Evolutionary conservation across 2,797 vertebrate species (phyloP), one percentile per base, ranked within the genome.

Genomic region (Cuculus canorus): DNA sequence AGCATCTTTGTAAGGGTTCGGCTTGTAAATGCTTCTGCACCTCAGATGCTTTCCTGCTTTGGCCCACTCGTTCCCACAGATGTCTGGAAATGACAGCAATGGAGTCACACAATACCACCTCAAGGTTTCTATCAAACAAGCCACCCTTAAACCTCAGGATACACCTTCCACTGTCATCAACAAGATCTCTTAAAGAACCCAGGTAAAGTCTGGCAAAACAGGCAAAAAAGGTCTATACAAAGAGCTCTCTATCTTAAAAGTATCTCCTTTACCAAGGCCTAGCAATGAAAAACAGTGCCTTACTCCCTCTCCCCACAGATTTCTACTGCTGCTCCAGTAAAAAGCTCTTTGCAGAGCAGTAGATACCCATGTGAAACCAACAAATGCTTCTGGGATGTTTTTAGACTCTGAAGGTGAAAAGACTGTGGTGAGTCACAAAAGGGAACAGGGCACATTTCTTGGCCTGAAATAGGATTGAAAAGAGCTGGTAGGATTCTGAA

Each of bases 11-110:
- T 11, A 60, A 92, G 24, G 10, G 35, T 27, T 39, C 48, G 71
- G 22, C 27, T 79, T 9, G 7, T 28, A 72, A 61, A 65, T 7
- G 12, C 9, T 16, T 15, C 25, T 64, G 7, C 3, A 23, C 15
- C 50, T 69, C 71, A 61, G 47, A 84, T 50, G 12, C n/a, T 23
- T 57, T n/a, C 41, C 72, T 69, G 23, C n/a, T 17, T 25, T 35
- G 59, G 56, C 32, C 39, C 33, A n/a, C 15, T 79, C 0, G 0
- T 61, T 19, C 27, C 28, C 68, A 39, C 15, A 57, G 11, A 72
- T 0, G 2, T 11, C 37, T 76, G 54, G n/a, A 57, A 92, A 66
- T 1, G 3, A 27, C 82, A n/a, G 13, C 3, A 5, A 69, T 48
- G 47, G 47, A 48, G 23, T 22, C 21, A 17, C 35, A 61, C 85